phyloP scores from a whole-genome alignment of 2,888 invertebrate genomes.

The Agrochola circellaris region DNA sequence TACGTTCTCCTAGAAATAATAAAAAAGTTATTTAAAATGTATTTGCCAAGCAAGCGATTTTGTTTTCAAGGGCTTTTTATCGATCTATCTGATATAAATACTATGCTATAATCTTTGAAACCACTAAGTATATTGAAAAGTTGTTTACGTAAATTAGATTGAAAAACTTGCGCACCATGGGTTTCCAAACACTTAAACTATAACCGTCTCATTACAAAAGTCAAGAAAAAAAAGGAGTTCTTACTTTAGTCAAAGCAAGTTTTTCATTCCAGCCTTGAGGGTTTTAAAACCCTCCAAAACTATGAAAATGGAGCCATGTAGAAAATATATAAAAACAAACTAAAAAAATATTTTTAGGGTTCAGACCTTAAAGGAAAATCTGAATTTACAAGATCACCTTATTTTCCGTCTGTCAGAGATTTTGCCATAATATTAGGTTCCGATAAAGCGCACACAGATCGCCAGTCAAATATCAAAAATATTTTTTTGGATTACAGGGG shows the following conservation, averaged over 20 bases:
- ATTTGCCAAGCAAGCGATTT: neutral
- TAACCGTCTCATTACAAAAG: neutral
- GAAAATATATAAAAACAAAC: neutral
- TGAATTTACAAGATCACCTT: neutral
- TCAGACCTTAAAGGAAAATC: neutral
- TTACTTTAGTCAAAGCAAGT: neutral
- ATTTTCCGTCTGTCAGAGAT: neutral
- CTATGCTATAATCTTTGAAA: neutral
- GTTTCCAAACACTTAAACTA: neutral
- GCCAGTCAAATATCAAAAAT: neutral
- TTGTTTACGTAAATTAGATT: no score
- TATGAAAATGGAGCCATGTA: neutral
- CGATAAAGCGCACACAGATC: neutral
- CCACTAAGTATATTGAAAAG: neutral
- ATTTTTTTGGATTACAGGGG: neutral
- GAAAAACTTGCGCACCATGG: neutral
- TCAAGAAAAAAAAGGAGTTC: neutral
- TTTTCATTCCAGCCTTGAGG: neutral
- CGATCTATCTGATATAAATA: neutral
- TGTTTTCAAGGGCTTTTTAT: neutral
- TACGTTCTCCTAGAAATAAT: slow-evolving; percentile 84
- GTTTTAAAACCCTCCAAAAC: neutral
- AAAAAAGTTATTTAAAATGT: neutral
- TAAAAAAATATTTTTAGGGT: neutral
- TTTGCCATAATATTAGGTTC: neutral